Evolutionary conservation across 37 sponge, comb jelly and placozoan genomes (phyloP), one percentile per base, ranked within the genome.

Genomic region (Diacarnus erythraeanus): DNA sequence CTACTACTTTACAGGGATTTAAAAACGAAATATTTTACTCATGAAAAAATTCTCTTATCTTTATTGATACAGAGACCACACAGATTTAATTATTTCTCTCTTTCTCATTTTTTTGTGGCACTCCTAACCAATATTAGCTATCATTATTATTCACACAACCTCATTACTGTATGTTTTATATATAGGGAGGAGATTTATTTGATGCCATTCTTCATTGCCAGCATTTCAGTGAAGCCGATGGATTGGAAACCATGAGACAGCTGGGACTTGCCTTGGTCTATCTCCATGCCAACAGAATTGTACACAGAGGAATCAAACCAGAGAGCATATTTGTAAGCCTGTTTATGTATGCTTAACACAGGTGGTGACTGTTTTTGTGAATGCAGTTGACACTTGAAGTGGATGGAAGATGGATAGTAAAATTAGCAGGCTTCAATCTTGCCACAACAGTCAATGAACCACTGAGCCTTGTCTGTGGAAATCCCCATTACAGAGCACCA

Each of bases 311-410:
- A 21, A 59, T 93, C 33, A 82, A 81, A 83, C 84, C 80, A 27
- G 94, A 93, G 47, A 93, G 85, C 38, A 74, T 93, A 26, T 89
- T 93, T 84, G 91, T 93, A 68, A 90, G 93, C 79, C n/a, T 6
- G 9, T 25, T n/a, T 64, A 37, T 10, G 34, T 70, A 37, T 70
- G 71, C 41, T 23, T 25, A 9, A 70, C 17, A 10, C 10, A 64
- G 27, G 10, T 64, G 25, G 66, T 9, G n/a, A n/a, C n/a, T n/a
- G n/a, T n/a, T n/a, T n/a, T 3, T 57, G 51, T 37, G 3, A 15
- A 56, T 38, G 3, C 26, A 78, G 78, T 15, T 78, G 47, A 42
- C 78, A 66, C 9, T 64, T 25, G 47, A 64, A 18, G 0, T 2
- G 29, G 51, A 75, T 77, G 91, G 87, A 0, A 57, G 41, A 0